Evolutionary conservation across 2,113 vertebrate species (phyloP).

Genomic region (Ammospiza caudacuta): DNA sequence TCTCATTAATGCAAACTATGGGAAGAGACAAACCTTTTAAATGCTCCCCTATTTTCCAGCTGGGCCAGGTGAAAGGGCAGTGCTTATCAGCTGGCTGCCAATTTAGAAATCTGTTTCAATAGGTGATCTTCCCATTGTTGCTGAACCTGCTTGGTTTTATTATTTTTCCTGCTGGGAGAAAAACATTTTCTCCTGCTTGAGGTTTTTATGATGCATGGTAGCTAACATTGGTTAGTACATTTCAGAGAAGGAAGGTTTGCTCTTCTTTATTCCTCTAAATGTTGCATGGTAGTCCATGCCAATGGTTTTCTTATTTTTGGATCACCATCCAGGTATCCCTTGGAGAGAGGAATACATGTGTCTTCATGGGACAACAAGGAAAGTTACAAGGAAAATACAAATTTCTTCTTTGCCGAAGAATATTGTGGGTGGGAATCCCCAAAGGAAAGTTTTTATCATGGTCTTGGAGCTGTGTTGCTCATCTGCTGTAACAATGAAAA

Average conservation of each 20-base stretch:
- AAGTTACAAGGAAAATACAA: slow-evolving; percentile 40
- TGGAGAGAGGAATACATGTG: neutral
- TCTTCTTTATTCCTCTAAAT: slow-evolving; percentile 2
- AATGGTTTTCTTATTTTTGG: slow-evolving; percentile 19
- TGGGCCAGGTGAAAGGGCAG: slow-evolving; percentile 12
- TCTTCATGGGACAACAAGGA: slow-evolving; percentile 8
- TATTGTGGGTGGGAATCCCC: neutral
- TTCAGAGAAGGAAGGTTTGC: slow-evolving; percentile 30
- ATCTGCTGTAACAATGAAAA: slow-evolving; percentile 12
- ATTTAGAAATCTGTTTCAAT: slow-evolving; percentile 46
- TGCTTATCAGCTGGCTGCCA: slow-evolving; percentile 15
- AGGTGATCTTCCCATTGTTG: slow-evolving; percentile 34
- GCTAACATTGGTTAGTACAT: neutral
- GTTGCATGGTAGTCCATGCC: neutral
- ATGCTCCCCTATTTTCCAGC: neutral
- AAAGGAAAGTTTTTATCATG: slow-evolving; percentile 10
- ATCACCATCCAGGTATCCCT: neutral
- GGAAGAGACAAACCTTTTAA: neutral
- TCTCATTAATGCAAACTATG: neutral
- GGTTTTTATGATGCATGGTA: slow-evolving; percentile 37
- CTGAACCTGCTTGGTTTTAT: slow-evolving; percentile 10
- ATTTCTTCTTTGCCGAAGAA: slow-evolving; percentile 33
- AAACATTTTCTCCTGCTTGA: neutral
- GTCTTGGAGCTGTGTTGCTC: slow-evolving; percentile 1
- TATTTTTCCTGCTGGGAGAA: neutral